Percentiles rank a stretch among this genome's conserved stretches.
Evolutionary conservation across 2,888 invertebrate species (phyloP).

Genomic region (Yponomeuta evonymella): DNA sequence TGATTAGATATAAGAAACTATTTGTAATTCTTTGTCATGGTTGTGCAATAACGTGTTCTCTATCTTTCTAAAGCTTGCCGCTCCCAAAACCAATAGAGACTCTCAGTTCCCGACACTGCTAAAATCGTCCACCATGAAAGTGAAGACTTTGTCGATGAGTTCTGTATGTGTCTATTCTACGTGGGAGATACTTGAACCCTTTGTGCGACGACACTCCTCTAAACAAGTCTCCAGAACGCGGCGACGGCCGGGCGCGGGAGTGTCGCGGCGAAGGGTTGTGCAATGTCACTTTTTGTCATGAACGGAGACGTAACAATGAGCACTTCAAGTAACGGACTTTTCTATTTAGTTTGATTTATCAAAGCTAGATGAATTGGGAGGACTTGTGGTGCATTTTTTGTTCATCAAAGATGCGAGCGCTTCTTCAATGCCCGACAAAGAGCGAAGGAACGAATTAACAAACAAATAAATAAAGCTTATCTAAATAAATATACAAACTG

Average conservation of each 20-base stretch:
- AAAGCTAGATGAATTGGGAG: conserved; percentile 21
- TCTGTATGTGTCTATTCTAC: not conserved
- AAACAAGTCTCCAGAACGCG: not conserved
- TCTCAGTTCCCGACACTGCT: too few relatives aligned
- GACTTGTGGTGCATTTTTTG: not conserved
- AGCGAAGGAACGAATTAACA: too few relatives aligned
- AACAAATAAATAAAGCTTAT: too few relatives aligned
- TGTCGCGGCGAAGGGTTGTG: not conserved
- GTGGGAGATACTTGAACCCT: not conserved
- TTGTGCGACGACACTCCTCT: conserved; percentile 2
- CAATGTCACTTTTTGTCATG: not conserved
- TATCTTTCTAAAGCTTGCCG: too few relatives aligned
- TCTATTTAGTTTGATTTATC: conserved; percentile 16
- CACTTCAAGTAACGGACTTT: conserved; percentile 3
- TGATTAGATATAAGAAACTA: too few relatives aligned
- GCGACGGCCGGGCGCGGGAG: not conserved
- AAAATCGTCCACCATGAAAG: too few relatives aligned
- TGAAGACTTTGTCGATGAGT: not conserved
- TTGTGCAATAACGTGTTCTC: too few relatives aligned
- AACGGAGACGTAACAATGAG: not conserved
- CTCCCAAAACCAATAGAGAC: too few relatives aligned
- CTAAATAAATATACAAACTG: too few relatives aligned
- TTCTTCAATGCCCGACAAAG: too few relatives aligned
- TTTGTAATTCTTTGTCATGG: too few relatives aligned
- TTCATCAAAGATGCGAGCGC: too few relatives aligned